Evolutionary conservation across 2,888 invertebrate species (phyloP).

Genomic region (Arctia plantaginis): DNA sequence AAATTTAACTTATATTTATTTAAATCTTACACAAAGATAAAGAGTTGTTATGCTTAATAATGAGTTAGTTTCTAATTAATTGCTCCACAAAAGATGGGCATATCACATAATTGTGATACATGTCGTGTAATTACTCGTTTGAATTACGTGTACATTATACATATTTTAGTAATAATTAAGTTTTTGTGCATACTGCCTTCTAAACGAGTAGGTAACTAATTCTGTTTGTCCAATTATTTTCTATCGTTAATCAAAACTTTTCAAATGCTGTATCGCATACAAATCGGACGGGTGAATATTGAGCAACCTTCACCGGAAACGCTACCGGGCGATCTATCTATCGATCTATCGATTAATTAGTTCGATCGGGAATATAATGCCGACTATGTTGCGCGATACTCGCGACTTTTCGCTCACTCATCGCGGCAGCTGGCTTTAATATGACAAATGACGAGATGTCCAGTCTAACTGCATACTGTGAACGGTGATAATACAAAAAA

Average conservation of each 20-base stretch:
- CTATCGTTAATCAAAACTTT: conserved; percentile 79
- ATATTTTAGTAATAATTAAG: conserved; percentile 38
- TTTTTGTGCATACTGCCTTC: conserved; percentile 26
- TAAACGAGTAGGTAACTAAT: conserved; percentile 38
- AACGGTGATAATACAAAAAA: conserved; percentile 6
- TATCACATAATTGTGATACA: conserved; percentile 16
- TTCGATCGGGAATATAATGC: conserved; percentile 80
- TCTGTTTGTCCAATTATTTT: conserved; percentile 68
- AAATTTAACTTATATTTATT: background rate
- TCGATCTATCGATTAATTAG: conserved; percentile 85
- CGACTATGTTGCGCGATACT: conserved; percentile 75
- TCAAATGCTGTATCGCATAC: conserved; percentile 64
- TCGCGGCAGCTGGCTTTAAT: conserved; percentile 71
- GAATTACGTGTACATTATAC: conserved; percentile 36
- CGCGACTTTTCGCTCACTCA: conserved; percentile 80
- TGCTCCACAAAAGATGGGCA: conserved; percentile 15
- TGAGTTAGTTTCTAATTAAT: no score
- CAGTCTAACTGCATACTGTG: conserved; percentile 18
- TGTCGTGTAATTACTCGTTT: conserved; percentile 35
- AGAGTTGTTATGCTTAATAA: no score
- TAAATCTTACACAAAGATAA: background rate
- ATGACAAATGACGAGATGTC: conserved; percentile 69
- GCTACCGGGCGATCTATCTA: conserved; percentile 81
- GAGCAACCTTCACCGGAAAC: conserved; percentile 84
- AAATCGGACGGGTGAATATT: conserved; percentile 75